Base-by-base conservation (phyloP, 2,888 invertebrate species). In the Aromia moschata region DNA sequence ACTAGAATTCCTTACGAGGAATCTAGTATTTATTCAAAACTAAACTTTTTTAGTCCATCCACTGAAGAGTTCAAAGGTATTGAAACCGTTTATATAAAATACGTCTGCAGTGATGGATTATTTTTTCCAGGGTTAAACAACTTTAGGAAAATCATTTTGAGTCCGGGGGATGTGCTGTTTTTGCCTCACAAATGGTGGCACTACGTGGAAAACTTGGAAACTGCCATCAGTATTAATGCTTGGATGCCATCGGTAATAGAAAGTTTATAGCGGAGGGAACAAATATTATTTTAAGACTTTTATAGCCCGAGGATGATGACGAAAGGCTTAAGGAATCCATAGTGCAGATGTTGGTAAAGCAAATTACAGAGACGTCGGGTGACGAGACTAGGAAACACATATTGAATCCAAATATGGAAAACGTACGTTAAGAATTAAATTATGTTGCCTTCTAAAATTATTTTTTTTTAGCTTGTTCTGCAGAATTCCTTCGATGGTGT, bases 151-250 rank as follows among this genome's bases (percentile, higher is more conserved):
- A 86, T 94, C 20, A 85, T 86, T 52, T 80, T 98, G 46, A 83
- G 88, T 41, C 90, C 94, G 7, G 95, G 96, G 0, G 94, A 98
- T 80, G 91, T 94, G 0, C 82, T 98, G 30, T 86, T 92, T 72
- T 91, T 98, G 4, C 98, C 98, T 0, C 86, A 87, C 60, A 91
- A 92, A 60, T 98, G 98, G 97, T 98, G 98, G 98, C 98, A 98
- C 82, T 96, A 92, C 82, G 98, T 97, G 0, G 93, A 94, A 80
- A 95, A 96, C 76, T 91, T 94, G 83, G 82, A 84, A 2, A 78
- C 83, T 31, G 84, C 88, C 44, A 84, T 89, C 25, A 83, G 87
- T 52, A 80, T 89, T 3, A 90, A 90, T 73, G 82, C 83, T 33
- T 90, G 90, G 90, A 78, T 97, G 64, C 91, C 93, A 41, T 80